Base-by-base conservation (phyloP, 1,140 invertebrate species). In the Euglossa dilemma region DNA sequence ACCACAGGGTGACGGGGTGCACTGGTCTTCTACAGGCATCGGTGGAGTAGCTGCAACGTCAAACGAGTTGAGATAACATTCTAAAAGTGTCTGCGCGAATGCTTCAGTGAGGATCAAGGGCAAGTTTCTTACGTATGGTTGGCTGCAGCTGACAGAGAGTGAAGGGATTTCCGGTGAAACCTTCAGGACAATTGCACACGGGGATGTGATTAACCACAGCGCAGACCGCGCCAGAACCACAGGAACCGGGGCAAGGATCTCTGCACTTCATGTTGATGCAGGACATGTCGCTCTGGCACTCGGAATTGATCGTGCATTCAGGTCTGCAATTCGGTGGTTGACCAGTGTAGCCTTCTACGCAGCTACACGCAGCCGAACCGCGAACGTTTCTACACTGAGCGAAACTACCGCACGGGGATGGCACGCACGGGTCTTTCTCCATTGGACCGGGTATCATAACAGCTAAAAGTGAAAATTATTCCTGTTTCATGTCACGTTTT, bases 1-100 rank as follows among this genome's bases (percentile, higher is more conserved):
- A 43, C 97, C 97, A 91, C 97, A 97, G 23, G 97, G 96, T 73
- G 96, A 96, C 84, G 96, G 96, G 47, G 64, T 52, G 74, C 87
- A 88, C 66, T 75, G 54, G n/a, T 88, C 78, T 70, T 87, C 83
- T 25, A 78, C n/a, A 23, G 79, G 73, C n/a, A 54, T 63, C 16
- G 71, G 16, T 69, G 36, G 56, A 47, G 28, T 57, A 1, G 87
- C 83, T 87, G 83, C 16, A 81, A 87, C 57, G 76, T 78, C 54
- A 61, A 88, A 84, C 14, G 25, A 54, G 0, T 63, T 59, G 47
- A 25, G 52, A 36, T 76, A 16, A 16, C 5, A 61, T 28, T 23
- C 25, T 50, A 14, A 6, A 20, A 16, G 12, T 69, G 47, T 20
- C 36, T 6, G 5, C 4, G 43, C 18, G n/a, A 57, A 36, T 14